Percentiles rank a stretch among this genome's conserved stretches.
Conservation (phyloP, 2,113 vertebrate genomes). For the Xyrauchen texanus region DNA sequence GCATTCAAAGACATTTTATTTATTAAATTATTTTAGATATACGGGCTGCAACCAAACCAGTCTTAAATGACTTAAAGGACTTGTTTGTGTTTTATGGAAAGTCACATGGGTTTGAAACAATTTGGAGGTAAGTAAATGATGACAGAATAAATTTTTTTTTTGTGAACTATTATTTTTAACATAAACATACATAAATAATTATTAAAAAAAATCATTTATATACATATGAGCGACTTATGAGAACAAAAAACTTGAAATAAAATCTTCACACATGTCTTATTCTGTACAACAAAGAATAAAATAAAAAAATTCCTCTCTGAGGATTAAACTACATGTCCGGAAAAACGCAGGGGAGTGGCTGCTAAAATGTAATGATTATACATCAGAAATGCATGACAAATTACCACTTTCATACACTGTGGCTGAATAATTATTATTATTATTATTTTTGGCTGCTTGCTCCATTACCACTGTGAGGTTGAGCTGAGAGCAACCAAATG, state of each 20-base stretch:
- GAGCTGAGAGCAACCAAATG: conserved; percentile 76
- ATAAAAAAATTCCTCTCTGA: not conserved
- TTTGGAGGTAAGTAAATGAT: too few species aligned
- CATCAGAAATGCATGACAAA: conserved; percentile 76
- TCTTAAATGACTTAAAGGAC: conserved; percentile 48
- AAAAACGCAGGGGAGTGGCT: conserved; percentile 62
- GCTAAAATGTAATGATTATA: conserved; percentile 78
- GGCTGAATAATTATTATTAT: conserved; percentile 66
- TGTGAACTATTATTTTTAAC: too few species aligned
- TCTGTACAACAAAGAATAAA: conserved; percentile 10
- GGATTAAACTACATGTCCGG: conserved; percentile 43
- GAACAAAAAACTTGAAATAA: too few species aligned
- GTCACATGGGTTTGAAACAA: too few species aligned
- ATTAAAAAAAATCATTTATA: too few species aligned
- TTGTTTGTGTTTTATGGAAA: too few species aligned
- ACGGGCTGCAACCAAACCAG: conserved; percentile 65
- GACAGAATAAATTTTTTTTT: too few species aligned
- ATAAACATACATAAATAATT: too few species aligned
- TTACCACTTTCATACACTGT: conserved; percentile 80
- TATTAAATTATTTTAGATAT: conserved; percentile 62
- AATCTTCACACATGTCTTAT: not conserved
- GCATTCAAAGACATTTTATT: conserved; percentile 69
- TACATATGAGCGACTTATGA: too few species aligned
- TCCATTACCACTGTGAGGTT: conserved; percentile 77
- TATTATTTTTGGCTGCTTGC: conserved; percentile 69